Conservation (phyloP, 1,140 invertebrate species). For the Drosophila kohkoa region DNA sequence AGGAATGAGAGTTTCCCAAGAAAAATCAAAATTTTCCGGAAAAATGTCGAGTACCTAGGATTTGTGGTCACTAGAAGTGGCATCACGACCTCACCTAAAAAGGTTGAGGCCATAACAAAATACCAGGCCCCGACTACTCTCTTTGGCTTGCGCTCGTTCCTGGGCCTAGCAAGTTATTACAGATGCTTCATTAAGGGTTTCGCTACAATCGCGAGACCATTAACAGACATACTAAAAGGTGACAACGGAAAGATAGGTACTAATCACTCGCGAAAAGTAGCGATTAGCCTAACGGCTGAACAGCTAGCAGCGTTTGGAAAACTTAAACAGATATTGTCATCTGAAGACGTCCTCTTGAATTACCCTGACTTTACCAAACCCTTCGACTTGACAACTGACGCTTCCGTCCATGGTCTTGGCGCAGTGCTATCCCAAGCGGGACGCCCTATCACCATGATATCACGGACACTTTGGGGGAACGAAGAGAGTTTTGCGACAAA, state of each 20-base stretch:
- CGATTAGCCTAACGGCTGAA: not conserved
- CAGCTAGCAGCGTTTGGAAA: not conserved
- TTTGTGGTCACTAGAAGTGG: slow-evolving; percentile 18
- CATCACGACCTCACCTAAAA: slow-evolving; percentile 15
- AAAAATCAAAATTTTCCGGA: slow-evolving; percentile 22
- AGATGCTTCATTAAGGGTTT: slow-evolving; percentile 8
- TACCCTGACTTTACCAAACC: slow-evolving; percentile 31
- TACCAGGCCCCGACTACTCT: slow-evolving; percentile 1
- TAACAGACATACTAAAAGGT: slow-evolving; percentile 24
- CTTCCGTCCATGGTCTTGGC: slow-evolving; percentile 17
- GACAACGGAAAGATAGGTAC: slow-evolving; percentile 22
- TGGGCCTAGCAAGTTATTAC: slow-evolving; percentile 11
- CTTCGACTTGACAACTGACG: slow-evolving; percentile 33
- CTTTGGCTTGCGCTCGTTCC: slow-evolving; percentile 21
- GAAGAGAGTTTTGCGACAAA: slow-evolving; percentile 18
- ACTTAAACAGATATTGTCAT: slow-evolving; percentile 21
- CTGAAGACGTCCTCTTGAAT: slow-evolving; percentile 28
- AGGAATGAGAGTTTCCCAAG: slow-evolving; percentile 21
- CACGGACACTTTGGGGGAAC: slow-evolving; percentile 14
- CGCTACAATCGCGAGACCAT: slow-evolving; percentile 19
- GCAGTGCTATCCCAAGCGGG: slow-evolving; percentile 20
- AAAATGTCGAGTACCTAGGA: slow-evolving; percentile 21
- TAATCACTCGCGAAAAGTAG: slow-evolving; percentile 23
- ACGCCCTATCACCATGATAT: slow-evolving; percentile 33
- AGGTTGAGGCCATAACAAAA: slow-evolving; percentile 20